These are phyloP conservation scores for Drosophila ficusphila DNA, from an alignment of 1,140 invertebrate species.

Conservation along the genomic window DNA sequence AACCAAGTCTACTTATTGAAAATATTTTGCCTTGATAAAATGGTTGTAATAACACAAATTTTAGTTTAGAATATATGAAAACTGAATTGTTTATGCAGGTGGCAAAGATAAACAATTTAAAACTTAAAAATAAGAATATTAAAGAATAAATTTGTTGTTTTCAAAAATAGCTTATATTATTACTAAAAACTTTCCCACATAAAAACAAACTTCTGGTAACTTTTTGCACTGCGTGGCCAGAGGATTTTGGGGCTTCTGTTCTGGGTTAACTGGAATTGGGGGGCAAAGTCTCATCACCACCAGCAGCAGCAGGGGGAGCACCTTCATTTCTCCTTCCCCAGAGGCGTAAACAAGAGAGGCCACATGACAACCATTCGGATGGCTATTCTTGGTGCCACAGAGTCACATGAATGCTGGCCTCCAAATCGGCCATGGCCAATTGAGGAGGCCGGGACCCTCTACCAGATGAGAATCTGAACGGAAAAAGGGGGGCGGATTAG, in stretches of 20 bases:
- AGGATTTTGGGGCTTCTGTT: not conserved
- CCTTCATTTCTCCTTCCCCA: conserved; percentile 78
- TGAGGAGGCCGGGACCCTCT: conserved; percentile 11
- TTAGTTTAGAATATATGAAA: too few species aligned
- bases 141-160: not conserved
- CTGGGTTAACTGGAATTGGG: conserved; percentile 8
- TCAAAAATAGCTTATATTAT: not conserved
- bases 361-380: conserved; percentile 58
- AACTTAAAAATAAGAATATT: not conserved
- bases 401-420: conserved; percentile 75
- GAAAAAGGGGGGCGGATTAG: not conserved
- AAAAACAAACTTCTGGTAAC: not conserved
- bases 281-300: conserved; percentile 21
- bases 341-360: not conserved
- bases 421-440: conserved; percentile 68
- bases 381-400: conserved; percentile 52
- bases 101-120: not conserved
- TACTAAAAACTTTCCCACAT: too few species aligned
- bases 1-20: too few species aligned
- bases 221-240: not conserved
- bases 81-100: too few species aligned
- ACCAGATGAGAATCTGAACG: too few species aligned
- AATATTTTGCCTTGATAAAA: too few species aligned
- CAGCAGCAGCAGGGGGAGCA: too few species aligned
- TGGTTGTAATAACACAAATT: too few species aligned